phyloP scores from a whole-genome alignment of 2,888 invertebrate species.

The Hydrotaea cyrtoneurina region DNA sequence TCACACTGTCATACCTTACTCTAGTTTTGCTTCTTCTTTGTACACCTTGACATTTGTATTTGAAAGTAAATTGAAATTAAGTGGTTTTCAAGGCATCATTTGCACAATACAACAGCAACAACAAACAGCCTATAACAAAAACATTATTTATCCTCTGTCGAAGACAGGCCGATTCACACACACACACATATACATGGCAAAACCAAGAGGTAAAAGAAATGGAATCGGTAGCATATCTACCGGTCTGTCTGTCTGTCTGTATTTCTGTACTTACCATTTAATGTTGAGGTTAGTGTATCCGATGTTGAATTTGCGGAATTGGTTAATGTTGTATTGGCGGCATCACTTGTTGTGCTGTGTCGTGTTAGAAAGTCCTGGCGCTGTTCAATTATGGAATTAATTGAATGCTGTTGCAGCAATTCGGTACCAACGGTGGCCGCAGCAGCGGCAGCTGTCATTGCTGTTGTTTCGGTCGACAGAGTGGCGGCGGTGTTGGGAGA shows the following conservation, averaged over 20 bases:
- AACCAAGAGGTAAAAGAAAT: too few species aligned
- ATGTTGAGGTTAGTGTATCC: slow-evolving; percentile 75
- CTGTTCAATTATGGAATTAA: slow-evolving; percentile 82
- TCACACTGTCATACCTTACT: not conserved
- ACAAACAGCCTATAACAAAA: not conserved
- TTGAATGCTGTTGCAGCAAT: slow-evolving; percentile 82
- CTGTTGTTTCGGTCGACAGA: slow-evolving; percentile 52
- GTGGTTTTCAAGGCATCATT: slow-evolving; percentile 53
- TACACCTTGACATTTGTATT: slow-evolving; percentile 61
- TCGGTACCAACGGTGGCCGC: slow-evolving; percentile 77
- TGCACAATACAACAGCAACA: slow-evolving; percentile 5
- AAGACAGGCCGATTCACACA: not conserved
- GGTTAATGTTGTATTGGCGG: slow-evolving; percentile 58
- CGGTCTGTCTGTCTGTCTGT: too few species aligned
- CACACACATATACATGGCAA: not conserved
- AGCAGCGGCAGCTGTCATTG: slow-evolving; percentile 49
- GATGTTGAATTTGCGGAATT: slow-evolving; percentile 68
- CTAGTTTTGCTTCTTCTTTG: too few species aligned
- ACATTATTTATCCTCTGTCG: slow-evolving; percentile 25
- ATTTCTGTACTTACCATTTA: slow-evolving; percentile 74
- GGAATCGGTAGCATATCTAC: too few species aligned
- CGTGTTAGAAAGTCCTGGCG: slow-evolving; percentile 76
- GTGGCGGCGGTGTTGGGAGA: slow-evolving; percentile 62
- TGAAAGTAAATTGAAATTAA: slow-evolving; percentile 53
- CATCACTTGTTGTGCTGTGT: slow-evolving; percentile 49